Evolutionary conservation across 2,113 vertebrate species (phyloP).

Genomic region (Neolamprologus hecqui): DNA sequence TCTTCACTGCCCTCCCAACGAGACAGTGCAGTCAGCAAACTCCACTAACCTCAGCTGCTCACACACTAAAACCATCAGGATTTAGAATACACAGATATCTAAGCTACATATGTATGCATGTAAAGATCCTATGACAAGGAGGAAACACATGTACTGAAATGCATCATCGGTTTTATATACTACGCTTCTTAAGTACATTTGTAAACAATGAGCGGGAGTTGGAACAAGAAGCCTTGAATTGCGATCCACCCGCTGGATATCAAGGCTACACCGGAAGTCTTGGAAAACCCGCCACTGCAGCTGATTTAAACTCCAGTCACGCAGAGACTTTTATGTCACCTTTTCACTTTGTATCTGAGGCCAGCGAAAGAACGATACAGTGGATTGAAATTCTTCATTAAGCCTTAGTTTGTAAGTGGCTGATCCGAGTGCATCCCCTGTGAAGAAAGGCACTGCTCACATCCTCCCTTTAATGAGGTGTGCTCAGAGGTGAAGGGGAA

Average conservation of each 20-base stretch:
- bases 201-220: background rate
- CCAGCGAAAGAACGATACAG: background rate
- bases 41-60: background rate
- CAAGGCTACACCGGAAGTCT: background rate
- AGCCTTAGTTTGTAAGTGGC: background rate
- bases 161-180: background rate
- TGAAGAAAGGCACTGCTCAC: background rate
- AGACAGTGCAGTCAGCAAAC: background rate
- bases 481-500: background rate
- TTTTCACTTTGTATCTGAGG: background rate
- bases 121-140: background rate
- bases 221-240: background rate
- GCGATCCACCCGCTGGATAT: background rate
- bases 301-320: background rate
- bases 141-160: background rate
- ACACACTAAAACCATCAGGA: background rate
- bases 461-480: background rate
- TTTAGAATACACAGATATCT: background rate
- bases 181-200: fast-evolving
- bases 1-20: too few species aligned
- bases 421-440: background rate
- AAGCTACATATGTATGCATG: background rate
- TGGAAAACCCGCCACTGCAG: background rate
- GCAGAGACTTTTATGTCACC: background rate
- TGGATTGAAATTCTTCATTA: background rate